Evolutionary conservation across 2,113 vertebrate genomes (phyloP), one percentile per base, ranked within the genome.

Genomic region (Actenoides lindsayi): DNA sequence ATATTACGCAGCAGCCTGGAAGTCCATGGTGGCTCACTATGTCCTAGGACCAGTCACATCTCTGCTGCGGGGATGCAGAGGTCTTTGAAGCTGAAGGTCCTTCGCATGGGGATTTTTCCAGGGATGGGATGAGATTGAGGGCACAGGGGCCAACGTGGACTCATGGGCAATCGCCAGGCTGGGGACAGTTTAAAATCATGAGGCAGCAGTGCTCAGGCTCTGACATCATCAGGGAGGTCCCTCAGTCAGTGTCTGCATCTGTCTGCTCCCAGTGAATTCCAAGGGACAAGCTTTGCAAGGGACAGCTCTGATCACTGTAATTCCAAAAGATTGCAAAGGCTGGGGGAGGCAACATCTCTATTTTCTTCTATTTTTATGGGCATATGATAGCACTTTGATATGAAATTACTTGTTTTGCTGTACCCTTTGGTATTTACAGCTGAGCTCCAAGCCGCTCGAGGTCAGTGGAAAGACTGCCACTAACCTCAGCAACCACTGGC

Each of bases 341-440:
- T 6, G 6, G 64, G 78, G 75, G 60, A 86, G n/a, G 51, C 93
- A 81, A 89, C 85, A 48, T 80, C 59, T 60, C 70, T 41, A 73
- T 62, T 96, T 82, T 51, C 64, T 90, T 88, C 92, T 95, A 95
- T 96, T 96, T 95, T 90, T 96, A 33, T 17, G 35, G 92, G 18
- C 83, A 89, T 63, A 97, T 87, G 86, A 93, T 70, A 94, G 90
- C 56, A 64, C 85, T 96, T 86, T 53, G 79, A 96, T 82, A 90
- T 2, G 2, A 97, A 96, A 96, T 94, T 86, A 92, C 3, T 28
- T 60, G 88, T 89, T 96, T 89, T 90, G 53, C 93, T 94, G 51
- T 54, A 73, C 76, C 91, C 84, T 59, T 76, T 0, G 2, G 78
- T 63, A 87, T 83, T 91, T 83, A 2, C 2, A 44, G 90, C 51